These are phyloP conservation scores for Guaruba guarouba DNA, from an alignment of 2,113 vertebrate species.

Conservation along the genomic window DNA sequence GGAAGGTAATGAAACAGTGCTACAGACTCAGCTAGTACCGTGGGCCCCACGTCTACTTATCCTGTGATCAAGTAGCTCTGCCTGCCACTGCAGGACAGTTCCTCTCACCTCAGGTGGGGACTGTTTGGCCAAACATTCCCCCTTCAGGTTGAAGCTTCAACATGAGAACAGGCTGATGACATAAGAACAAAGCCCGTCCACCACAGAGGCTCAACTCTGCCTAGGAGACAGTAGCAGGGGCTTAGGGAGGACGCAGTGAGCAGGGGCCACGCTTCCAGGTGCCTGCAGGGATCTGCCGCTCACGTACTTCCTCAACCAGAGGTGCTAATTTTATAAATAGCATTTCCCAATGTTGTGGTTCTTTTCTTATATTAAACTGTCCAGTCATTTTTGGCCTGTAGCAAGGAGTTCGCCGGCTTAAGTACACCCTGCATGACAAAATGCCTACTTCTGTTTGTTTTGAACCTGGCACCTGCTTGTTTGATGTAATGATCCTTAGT, in stretches of 20 bases:
- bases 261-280: background rate
- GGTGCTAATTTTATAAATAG: conserved; percentile 12
- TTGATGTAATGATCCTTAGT: conserved; percentile 20
- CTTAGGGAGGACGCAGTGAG: background rate
- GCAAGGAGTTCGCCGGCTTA: background rate
- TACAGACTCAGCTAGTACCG: background rate
- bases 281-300: background rate
- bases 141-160: background rate
- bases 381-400: conserved; percentile 30
- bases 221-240: background rate
- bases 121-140: background rate
- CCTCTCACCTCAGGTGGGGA: background rate
- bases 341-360: background rate
- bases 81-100: background rate
- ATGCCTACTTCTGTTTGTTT: conserved; percentile 10
- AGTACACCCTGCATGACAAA: conserved; percentile 13
- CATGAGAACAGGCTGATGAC: background rate
- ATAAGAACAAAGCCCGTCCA: background rate
- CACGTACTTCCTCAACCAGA: conserved; percentile 11
- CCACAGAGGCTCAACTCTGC: background rate
- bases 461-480: conserved; percentile 49
- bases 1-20: background rate
- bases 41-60: rapidly evolving
- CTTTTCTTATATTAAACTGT: background rate
- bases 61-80: background rate